These are phyloP conservation scores for Myrmecobius fasciatus DNA, from an alignment of 2,113 vertebrate genomes.

Conservation along the genomic window DNA sequence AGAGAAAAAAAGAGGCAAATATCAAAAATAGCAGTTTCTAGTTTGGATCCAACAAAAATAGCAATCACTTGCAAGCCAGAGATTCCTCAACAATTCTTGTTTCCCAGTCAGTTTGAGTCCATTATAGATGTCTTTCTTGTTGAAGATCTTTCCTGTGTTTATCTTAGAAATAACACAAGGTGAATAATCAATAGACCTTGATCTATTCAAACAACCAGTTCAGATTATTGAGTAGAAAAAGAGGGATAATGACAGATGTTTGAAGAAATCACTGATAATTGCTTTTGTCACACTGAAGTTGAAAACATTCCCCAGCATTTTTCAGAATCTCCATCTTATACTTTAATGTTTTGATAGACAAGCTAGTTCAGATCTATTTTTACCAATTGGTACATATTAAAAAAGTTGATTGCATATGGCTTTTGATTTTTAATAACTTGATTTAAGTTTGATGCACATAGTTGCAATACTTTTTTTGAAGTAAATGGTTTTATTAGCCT, in stretches of 20 bases:
- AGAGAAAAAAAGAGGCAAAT: conserved; percentile 50
- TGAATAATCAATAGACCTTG: conserved; percentile 79
- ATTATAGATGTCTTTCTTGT: conserved; percentile 75
- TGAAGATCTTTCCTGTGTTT: conserved; percentile 74
- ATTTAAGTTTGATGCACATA: background rate
- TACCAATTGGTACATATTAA: background rate
- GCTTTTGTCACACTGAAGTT: conserved; percentile 49
- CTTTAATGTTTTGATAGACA: background rate
- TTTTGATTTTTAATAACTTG: background rate
- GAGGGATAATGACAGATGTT: conserved; percentile 62
- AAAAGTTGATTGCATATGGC: background rate
- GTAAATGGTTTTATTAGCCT: background rate
- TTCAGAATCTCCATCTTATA: conserved; percentile 9
- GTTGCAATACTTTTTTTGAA: background rate
- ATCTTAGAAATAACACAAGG: conserved; percentile 72
- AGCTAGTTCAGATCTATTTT: background rate
- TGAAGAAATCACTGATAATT: conserved; percentile 67
- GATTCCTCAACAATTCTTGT: conserved; percentile 47
- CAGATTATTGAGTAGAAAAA: conserved; percentile 74
- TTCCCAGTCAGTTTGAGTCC: conserved; percentile 72
- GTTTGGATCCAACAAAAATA: conserved; percentile 52
- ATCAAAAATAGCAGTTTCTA: conserved; percentile 71
- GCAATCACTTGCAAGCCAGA: conserved; percentile 26
- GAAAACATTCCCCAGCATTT: conserved; percentile 38
- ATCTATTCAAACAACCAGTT: conserved; percentile 74